Percentiles rank a stretch among this genome's conserved stretches.
Evolutionary conservation across 2,888 invertebrate species (phyloP).

Genomic region (Agrotis puta): DNA sequence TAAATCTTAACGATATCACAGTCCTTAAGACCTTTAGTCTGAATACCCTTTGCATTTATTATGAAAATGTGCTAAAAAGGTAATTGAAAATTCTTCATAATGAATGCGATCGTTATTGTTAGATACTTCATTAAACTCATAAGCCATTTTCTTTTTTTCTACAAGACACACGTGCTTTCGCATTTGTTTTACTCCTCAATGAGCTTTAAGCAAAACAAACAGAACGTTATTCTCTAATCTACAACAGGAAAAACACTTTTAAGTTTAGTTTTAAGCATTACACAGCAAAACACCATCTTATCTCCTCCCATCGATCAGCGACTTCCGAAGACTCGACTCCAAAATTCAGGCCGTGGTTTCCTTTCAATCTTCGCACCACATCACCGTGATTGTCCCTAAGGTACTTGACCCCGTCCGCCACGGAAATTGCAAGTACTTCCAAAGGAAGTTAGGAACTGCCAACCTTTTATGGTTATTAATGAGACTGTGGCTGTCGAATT

Average conservation of each 20-base stretch:
- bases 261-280: constrained; percentile 27
- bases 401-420: constrained; percentile 77
- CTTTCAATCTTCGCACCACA: constrained; percentile 74
- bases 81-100: not conserved
- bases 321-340: constrained; percentile 45
- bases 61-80: not conserved
- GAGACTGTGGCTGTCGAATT: constrained; percentile 37
- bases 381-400: constrained; percentile 69
- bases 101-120: not conserved
- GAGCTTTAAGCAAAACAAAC: not conserved
- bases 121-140: not conserved
- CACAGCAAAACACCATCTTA: constrained; percentile 39
- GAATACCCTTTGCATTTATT: not conserved
- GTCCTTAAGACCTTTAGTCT: not conserved
- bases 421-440: constrained; percentile 80
- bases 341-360: constrained; percentile 75
- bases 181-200: not conserved
- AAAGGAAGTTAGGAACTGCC: constrained; percentile 63
- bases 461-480: constrained; percentile 68
- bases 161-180: not conserved
- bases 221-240: not conserved
- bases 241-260: not conserved
- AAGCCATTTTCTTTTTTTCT: not conserved
- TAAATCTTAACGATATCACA: not conserved
- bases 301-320: constrained; percentile 41